Percentiles rank a stretch among this genome's conserved stretches.
These are phyloP conservation scores for Rhynchomys soricoides DNA, from an alignment of 2,113 vertebrate genomes.

Conservation along the genomic window DNA sequence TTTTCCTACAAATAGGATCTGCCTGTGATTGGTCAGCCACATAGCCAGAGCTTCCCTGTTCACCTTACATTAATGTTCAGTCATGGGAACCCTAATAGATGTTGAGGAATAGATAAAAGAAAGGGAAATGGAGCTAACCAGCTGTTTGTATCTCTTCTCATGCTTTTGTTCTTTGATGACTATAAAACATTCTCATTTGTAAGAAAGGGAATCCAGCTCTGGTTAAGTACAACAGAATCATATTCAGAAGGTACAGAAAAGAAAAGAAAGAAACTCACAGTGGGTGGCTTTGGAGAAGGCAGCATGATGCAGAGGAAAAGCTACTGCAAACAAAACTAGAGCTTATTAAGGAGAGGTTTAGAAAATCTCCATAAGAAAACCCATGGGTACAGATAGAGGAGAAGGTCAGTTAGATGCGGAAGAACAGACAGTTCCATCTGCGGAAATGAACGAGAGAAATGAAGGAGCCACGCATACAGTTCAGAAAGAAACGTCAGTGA, in stretches of 20 bases:
- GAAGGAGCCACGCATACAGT: not conserved
- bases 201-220: not conserved
- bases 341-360: not conserved
- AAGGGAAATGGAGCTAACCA: not conserved
- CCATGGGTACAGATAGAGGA: not conserved
- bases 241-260: not conserved
- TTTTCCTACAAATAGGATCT: not conserved
- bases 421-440: not conserved
- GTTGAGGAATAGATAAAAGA: not conserved
- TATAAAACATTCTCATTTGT: not conserved
- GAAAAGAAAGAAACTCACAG: not conserved
- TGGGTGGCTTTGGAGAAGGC: not conserved
- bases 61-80: not conserved
- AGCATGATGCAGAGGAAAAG: not conserved
- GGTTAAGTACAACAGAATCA: not conserved
- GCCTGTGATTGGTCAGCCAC: not conserved
- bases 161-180: not conserved
- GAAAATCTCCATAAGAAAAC: not conserved
- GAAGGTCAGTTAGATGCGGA: not conserved
- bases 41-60: not conserved
- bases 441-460: not conserved
- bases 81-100: not conserved
- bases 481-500: not conserved
- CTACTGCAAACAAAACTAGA: not conserved
- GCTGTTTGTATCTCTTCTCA: not conserved